Percentiles rank a stretch among this genome's conserved stretches.
Conservation (phyloP, 2,888 invertebrate genomes). For the Caradrina kadenii region DNA sequence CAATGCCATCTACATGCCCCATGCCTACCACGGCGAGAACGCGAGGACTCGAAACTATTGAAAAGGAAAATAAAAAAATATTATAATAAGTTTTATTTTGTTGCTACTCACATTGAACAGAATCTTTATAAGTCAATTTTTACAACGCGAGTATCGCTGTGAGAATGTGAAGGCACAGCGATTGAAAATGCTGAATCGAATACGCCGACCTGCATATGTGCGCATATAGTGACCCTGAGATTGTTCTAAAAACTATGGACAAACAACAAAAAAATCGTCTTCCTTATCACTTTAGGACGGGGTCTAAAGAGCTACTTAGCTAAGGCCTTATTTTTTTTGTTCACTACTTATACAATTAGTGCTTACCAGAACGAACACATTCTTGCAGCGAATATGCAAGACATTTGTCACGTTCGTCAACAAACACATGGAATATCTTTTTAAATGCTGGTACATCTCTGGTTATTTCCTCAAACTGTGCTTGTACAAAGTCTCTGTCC, state of each 20-base stretch:
- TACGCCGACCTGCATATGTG: too few species aligned
- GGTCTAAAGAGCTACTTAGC: too few species aligned
- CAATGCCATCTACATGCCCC: slow-evolving; percentile 98
- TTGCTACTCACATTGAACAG: too few species aligned
- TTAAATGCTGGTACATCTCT: slow-evolving; percentile 86
- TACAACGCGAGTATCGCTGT: too few species aligned
- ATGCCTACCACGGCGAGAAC: slow-evolving; percentile 99
- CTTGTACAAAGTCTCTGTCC: slow-evolving; percentile 84
- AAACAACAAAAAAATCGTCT: too few species aligned
- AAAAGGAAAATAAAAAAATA: slow-evolving; percentile 39
- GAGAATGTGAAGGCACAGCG: too few species aligned
- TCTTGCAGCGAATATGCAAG: slow-evolving; percentile 87
- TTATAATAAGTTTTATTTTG: background rate
- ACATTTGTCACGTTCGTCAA: slow-evolving; percentile 87
- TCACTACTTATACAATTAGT: slow-evolving; percentile 1
- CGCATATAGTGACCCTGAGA: too few species aligned
- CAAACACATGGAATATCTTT: slow-evolving; percentile 88
- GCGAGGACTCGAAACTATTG: slow-evolving; percentile 88
- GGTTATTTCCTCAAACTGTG: slow-evolving; percentile 86
- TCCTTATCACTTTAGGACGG: too few species aligned
- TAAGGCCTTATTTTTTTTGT: too few species aligned
- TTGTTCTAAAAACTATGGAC: too few species aligned
- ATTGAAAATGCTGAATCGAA: too few species aligned
- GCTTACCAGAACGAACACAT: slow-evolving; percentile 83
- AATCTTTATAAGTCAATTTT: too few species aligned